phyloP scores from a whole-genome alignment of 1,140 invertebrate genomes.

The Phocides pigmalion region DNA sequence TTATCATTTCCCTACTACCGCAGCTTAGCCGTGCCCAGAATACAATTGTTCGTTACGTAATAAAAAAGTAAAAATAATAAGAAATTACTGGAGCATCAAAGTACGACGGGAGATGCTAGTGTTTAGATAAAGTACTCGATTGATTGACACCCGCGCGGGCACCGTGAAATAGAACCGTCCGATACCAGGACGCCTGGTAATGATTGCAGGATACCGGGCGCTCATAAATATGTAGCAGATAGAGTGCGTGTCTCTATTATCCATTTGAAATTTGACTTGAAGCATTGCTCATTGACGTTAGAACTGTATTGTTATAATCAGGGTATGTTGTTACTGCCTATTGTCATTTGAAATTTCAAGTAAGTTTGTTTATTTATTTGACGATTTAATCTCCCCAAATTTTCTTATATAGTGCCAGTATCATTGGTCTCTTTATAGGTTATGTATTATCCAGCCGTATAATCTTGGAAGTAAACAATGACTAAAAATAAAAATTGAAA shows the following conservation, averaged over 20 bases:
- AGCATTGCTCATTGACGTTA: background rate
- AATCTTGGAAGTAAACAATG: no score
- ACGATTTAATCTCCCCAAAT: no score
- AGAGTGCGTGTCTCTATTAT: slow-evolving; percentile 11
- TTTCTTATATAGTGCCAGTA: no score
- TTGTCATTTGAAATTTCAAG: no score
- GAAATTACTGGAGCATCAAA: background rate
- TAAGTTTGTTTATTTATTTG: no score
- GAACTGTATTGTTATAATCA: background rate
- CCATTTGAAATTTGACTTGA: slow-evolving; percentile 3
- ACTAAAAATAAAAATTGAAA: no score
- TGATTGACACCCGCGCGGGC: slow-evolving; percentile 14
- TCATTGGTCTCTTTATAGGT: no score
- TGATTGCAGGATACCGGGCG: slow-evolving; percentile 17
- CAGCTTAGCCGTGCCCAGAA: no score
- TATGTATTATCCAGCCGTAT: no score
- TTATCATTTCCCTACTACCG: no score
- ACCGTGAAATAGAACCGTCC: slow-evolving; percentile 29
- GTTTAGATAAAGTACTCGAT: slow-evolving; percentile 4
- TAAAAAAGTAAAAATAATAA: background rate
- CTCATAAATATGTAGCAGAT: slow-evolving; percentile 33
- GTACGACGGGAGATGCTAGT: background rate
- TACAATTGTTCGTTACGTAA: no score
- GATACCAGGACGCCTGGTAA: slow-evolving; percentile 15
- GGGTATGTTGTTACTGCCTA: no score